phyloP scores from a whole-genome alignment of 2,113 vertebrate genomes.

The Sapayoa aenigma region DNA sequence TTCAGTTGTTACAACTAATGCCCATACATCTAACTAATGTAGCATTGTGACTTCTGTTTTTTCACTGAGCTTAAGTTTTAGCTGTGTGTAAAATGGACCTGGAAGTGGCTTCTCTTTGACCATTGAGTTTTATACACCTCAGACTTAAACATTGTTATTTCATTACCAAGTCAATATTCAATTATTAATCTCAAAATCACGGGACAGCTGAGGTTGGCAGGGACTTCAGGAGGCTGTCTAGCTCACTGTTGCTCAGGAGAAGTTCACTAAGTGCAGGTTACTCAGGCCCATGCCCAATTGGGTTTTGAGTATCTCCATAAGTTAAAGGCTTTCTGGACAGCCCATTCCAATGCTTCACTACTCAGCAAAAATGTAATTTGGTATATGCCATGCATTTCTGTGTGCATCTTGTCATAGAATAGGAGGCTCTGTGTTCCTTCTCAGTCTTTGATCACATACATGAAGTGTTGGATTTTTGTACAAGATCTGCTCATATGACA shows the following conservation, averaged over 20 bases:
- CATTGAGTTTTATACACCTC: background rate
- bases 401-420: background rate
- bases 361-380: background rate
- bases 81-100: background rate
- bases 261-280: background rate
- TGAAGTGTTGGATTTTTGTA: background rate
- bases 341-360: background rate
- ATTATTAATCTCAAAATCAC: background rate
- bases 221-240: background rate
- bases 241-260: background rate
- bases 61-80: background rate
- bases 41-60: background rate
- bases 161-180: background rate
- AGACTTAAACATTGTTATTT: background rate
- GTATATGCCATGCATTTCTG: background rate
- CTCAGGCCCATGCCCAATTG: background rate
- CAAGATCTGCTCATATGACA: background rate
- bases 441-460: background rate
- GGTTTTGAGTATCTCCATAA: background rate
- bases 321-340: background rate
- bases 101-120: background rate
- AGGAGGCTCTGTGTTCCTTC: background rate
- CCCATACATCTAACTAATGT: background rate
- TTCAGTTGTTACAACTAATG: background rate
- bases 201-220: background rate